Evolutionary conservation across 2,113 vertebrate species (phyloP), one percentile per base, ranked within the genome.

Genomic region (Scolopax mira): DNA sequence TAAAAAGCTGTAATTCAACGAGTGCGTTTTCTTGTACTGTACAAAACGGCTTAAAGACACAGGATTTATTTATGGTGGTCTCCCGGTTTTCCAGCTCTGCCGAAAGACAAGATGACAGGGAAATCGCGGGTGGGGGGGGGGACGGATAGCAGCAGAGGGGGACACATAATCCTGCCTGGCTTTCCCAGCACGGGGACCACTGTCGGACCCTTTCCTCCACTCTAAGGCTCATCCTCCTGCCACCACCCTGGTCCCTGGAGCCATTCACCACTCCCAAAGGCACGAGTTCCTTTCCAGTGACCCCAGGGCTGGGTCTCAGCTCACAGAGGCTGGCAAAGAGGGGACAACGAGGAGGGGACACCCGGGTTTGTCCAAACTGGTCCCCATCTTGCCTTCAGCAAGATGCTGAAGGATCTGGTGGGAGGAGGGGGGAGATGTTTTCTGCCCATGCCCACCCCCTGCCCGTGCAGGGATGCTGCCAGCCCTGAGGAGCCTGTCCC

Each of bases 1-100:
- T 97, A 97, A 97, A 97, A 97, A 97, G 97, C 97, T 97, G 96
- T 97, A 97, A 97, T 97, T 97, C 97, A 97, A 85, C 96, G 94
- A 97, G 96, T 86, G 91, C 96, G 67, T 96, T 97, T 93, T 96
- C 97, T 92, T 91, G 96, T 94, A 95, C 93, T 91, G 95, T 95
- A 95, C 84, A 72, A 89, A 97, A 95, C 2, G 18, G 79, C 97
- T 97, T 97, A 97, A 97, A 97, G 97, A 96, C 77, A 61, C 94
- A 97, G 97, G 72, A 64, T 94, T 97, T 95, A 95, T 97, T 97
- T 97, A 95, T 23, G 62, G 92, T 90, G 85, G 84, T 93, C 92
- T 89, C 93, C 80, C 3, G 2, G 54, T 87, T 93, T 44, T 86
- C 75, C 83, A 92, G 75, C 75, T 87, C 74, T 85, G 93, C 74